phyloP scores from a whole-genome alignment of 2,888 invertebrate species.

The Amphipyra berbera region DNA sequence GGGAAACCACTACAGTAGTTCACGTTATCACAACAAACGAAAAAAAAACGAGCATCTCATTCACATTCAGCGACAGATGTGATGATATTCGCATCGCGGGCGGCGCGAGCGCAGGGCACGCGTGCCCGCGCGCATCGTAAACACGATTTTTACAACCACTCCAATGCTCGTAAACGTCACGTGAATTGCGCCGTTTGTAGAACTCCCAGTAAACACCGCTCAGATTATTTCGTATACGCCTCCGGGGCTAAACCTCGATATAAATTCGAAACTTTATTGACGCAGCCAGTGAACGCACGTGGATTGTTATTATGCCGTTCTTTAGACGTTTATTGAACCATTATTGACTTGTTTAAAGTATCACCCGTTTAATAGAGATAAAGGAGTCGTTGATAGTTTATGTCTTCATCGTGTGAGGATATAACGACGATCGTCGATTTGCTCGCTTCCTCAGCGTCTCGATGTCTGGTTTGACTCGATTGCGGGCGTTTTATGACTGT shows the following conservation, averaged over 20 bases:
- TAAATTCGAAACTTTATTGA: slow-evolving; percentile 88
- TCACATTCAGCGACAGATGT: slow-evolving; percentile 80
- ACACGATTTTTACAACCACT: slow-evolving; percentile 89
- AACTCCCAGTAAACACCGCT: slow-evolving; percentile 87
- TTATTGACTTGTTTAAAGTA: slow-evolving; percentile 90
- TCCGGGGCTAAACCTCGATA: slow-evolving; percentile 87
- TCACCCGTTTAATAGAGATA: slow-evolving; percentile 88
- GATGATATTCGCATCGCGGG: slow-evolving; percentile 73
- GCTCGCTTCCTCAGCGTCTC: slow-evolving; percentile 71
- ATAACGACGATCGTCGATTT: slow-evolving; percentile 67
- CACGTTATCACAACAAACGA: slow-evolving; percentile 64
- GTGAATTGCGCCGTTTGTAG: slow-evolving; percentile 88
- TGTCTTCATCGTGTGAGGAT: slow-evolving; percentile 82
- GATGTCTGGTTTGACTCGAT: slow-evolving; percentile 74
- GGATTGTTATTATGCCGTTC: slow-evolving; percentile 89
- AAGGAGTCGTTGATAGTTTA: slow-evolving; percentile 86
- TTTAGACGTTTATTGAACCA: slow-evolving; percentile 88
- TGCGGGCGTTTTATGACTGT: slow-evolving; percentile 80
- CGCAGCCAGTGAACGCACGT: slow-evolving; percentile 81
- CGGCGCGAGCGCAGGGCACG: slow-evolving; percentile 74
- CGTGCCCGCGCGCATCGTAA: slow-evolving; percentile 80
- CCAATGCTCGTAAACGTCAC: slow-evolving; percentile 88
- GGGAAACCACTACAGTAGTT: slow-evolving; percentile 56
- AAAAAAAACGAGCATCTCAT: slow-evolving; percentile 64
- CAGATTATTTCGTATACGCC: slow-evolving; percentile 89